These are phyloP conservation scores for Halyomorpha halys DNA, from an alignment of 1,140 invertebrate genomes.

Conservation along the genomic window DNA sequence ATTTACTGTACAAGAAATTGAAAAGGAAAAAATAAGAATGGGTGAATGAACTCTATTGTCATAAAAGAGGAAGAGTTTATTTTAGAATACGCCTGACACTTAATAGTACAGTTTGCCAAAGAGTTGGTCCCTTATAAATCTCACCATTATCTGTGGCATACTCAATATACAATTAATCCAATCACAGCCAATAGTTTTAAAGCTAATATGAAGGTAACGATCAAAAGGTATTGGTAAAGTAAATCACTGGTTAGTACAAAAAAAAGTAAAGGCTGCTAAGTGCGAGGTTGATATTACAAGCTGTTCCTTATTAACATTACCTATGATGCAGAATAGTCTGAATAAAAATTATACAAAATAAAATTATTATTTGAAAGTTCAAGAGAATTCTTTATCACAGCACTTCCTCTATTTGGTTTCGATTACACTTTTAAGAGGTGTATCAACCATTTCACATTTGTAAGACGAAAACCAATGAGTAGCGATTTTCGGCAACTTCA, in stretches of 20 bases:
- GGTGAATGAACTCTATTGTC: conserved; percentile 4
- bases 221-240: too few species aligned
- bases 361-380: too few species aligned
- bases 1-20: too few species aligned
- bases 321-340: too few species aligned
- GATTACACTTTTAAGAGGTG: conserved; percentile 3
- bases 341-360: too few species aligned
- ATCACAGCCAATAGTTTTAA: conserved; percentile 1
- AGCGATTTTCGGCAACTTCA: conserved; percentile 51
- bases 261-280: too few species aligned
- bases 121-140: conserved; percentile 1
- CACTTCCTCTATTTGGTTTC: not conserved
- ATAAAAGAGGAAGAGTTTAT: conserved; percentile 4
- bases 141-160: not conserved
- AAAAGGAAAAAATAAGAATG: too few species aligned
- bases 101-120: not conserved
- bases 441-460: conserved; percentile 22
- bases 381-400: not conserved
- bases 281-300: too few species aligned
- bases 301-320: too few species aligned
- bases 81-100: not conserved
- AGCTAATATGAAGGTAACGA: not conserved
- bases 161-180: not conserved
- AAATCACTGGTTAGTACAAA: too few species aligned
- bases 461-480: conserved; percentile 40